Base-by-base conservation (phyloP, 2,797 vertebrate genomes). In the Gymnothorax reevesii region DNA sequence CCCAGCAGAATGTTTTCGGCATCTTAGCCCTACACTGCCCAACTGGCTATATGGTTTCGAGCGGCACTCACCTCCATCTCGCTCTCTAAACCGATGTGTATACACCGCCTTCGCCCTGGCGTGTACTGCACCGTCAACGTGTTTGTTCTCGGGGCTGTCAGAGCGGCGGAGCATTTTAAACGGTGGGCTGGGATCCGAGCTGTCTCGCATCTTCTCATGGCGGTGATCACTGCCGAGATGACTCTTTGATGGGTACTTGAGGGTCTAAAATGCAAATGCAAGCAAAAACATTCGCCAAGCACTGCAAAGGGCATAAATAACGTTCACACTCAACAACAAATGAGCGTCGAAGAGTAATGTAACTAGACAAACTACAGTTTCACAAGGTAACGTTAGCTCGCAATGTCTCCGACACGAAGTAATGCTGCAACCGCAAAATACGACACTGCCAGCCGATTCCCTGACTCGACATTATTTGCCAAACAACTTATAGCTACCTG, bases 111-210 rank as follows among this genome's bases (percentile, higher is more conserved):
- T 99, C 88, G 97, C 95, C 94, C 98, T 99, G 95, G 95, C 95
- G 89, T 98, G 98, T 90, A 97, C 97, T 86, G 96, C 90, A 92
- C 88, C 92, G 90, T 99, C 98, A 90, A 95, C 95, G 0, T 97
- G 97, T 93, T 98, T 97, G 95, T 96, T 97, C 92, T 99, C 98
- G 85, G 98, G 98, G 93, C 98, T 99, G 88, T 99, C 97, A 64
- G 99, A 99, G 89, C 98, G 97, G 73, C 98, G 98, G 92, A 98
- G 94, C 97, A 99, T 98, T 96, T 99, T 99, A 93, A 97, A 98
- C 84, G 98, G 98, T 88, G 99, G 99, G 27, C 97, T 98, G 93
- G 98, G 97, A 91, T 99, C 98, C 73, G 97, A 94, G 54, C 97
- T 92, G 92, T 99, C 98, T 86, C 98, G 97, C 96, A 97, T 97